phyloP scores from a whole-genome alignment of 1,140 invertebrate species.

The Ceratina calcarata region DNA sequence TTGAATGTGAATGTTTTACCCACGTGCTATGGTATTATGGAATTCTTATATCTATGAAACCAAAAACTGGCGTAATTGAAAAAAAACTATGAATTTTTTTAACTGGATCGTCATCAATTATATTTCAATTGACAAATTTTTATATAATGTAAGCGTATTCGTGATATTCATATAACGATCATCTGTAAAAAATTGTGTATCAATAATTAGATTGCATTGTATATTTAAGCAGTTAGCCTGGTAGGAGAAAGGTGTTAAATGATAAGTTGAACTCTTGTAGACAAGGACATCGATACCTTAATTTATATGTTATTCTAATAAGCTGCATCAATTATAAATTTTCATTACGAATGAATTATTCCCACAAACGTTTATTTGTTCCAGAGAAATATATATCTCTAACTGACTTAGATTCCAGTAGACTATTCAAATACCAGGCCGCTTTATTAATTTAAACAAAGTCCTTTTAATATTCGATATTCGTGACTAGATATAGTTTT shows the following conservation, averaged over 20 bases:
- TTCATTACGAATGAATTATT: neutral
- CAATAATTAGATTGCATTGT: neutral
- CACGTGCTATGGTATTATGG: neutral
- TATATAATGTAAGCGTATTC: no score
- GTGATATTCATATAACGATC: no score
- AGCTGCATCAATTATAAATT: conserved; percentile 10
- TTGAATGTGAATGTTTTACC: no score
- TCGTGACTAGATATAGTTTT: no score
- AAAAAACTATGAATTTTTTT: neutral
- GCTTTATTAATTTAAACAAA: neutral
- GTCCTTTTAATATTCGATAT: no score
- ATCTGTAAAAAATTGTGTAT: no score
- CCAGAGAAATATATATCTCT: neutral
- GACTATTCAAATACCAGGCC: neutral
- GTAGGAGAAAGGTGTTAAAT: neutral
- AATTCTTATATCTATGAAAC: neutral
- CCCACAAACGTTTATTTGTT: neutral
- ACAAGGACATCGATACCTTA: conserved; percentile 9
- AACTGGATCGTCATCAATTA: no score
- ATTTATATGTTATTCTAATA: conserved; percentile 19
- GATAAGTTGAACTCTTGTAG: neutral
- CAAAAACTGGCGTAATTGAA: neutral
- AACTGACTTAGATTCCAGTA: neutral
- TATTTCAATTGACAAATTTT: no score
- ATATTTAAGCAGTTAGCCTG: neutral